Conservation (phyloP, 2,888 invertebrate genomes). For the Limnephilus lunatus region DNA sequence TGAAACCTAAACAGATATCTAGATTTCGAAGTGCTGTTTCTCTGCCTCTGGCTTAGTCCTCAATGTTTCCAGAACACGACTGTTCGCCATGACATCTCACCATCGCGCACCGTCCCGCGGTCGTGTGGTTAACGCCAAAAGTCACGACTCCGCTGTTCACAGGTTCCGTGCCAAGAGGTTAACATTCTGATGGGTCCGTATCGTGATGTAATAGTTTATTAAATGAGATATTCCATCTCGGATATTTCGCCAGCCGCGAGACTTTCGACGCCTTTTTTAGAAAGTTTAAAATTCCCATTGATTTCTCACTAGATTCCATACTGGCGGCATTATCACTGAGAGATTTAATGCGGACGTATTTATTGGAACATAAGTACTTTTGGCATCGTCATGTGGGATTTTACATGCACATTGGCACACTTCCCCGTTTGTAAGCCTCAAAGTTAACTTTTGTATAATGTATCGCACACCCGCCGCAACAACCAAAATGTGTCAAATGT, state of each 20-base stretch:
- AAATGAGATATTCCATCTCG: constrained; percentile 58
- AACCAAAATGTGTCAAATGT: too few relatives aligned
- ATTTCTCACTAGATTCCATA: constrained; percentile 17
- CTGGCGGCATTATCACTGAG: constrained; percentile 6
- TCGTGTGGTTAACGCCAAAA: constrained; percentile 59
- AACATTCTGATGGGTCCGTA: constrained; percentile 60
- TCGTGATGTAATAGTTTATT: constrained; percentile 65
- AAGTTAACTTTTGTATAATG: background rate
- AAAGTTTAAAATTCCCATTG: constrained; percentile 48
- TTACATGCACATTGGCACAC: background rate
- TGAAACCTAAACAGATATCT: background rate
- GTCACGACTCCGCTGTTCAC: constrained; percentile 64
- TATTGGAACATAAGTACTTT: background rate
- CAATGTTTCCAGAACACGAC: constrained; percentile 47
- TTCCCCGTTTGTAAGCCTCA: background rate
- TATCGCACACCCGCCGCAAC: background rate
- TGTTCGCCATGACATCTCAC: constrained; percentile 55
- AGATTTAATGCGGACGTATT: constrained; percentile 3
- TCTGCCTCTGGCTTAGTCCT: background rate
- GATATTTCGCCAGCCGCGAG: constrained; percentile 56
- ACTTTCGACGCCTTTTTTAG: constrained; percentile 61
- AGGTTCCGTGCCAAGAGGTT: constrained; percentile 60
- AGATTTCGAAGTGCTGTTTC: background rate
- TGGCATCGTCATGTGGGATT: background rate
- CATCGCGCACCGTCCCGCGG: constrained; percentile 37